Evolutionary conservation across 2,797 vertebrate species (phyloP), one percentile per base, ranked within the genome.

Genomic region (Pantherophis alleghaniensis): DNA sequence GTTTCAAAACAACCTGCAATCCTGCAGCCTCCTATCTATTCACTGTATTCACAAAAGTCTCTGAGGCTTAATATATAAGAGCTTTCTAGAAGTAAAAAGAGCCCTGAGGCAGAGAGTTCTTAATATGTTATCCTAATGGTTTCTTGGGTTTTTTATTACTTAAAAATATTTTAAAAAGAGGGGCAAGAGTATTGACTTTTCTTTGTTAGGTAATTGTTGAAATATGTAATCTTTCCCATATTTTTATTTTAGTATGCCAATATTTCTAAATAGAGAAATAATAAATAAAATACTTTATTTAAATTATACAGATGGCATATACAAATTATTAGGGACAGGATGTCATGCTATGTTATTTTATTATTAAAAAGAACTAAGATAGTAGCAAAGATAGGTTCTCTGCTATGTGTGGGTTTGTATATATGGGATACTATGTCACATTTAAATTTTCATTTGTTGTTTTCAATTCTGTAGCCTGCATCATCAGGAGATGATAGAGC

Each of bases 401-500:
- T 42, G 32, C 53, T 83, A 12, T 47, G 4, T 47, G 20, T 83
- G 61, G 11, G 9, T 83, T 83, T 83, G 74, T 83, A 83, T 83
- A 11, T 83, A 83, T 83, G 3, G 74, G 37, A 83, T 83, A 47
- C 74, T 24, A 83, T 83, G 20, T 47, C 20, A 24, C 37, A 42
- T 83, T 83, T 83, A 42, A 83, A 24, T 1, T 88, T 59, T 32
- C 94, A 22, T 90, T 94, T 28, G 92, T 92, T 1, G 47, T 22
- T 95, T 93, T 94, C 95, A 96, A 9, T 1, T 32, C 22, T 24
- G 7, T 92, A 99, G 99, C 99, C 99, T 95, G 99, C 99, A 56
- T 99, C 99, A 91, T 99, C 99, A 95, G 99, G 99, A 95, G 99
- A 99, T 95, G 99, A 99, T 96, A 97, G 99, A 98, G 99, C 99